phyloP scores from a whole-genome alignment of 35 echinoderm and acorn worm species.

The Amphiura filiformis region DNA sequence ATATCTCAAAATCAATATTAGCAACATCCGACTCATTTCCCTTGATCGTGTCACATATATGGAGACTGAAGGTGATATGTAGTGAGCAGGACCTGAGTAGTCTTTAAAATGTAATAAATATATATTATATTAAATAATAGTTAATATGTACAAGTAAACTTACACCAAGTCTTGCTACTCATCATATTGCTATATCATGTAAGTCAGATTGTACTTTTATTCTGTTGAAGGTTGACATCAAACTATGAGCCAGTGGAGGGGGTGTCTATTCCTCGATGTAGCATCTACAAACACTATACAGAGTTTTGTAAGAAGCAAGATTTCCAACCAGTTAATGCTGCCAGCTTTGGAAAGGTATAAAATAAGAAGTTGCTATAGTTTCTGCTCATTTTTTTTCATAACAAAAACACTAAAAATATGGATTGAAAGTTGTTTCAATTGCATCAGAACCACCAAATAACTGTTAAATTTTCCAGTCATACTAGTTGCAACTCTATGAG shows the following conservation, averaged over 20 bases:
- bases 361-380: no score
- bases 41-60: no score
- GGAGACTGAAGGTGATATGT: not conserved
- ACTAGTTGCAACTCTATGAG: no score
- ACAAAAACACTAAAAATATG: no score
- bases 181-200: not conserved
- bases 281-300: conserved; percentile 74
- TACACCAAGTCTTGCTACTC: not conserved
- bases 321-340: conserved; percentile 64
- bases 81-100: not conserved
- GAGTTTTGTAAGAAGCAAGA: conserved; percentile 49
- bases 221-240: conserved; percentile 44
- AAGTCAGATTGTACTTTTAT: not conserved
- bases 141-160: not conserved
- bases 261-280: conserved; percentile 66
- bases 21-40: no score
- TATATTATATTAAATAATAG: not conserved
- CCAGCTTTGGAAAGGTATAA: conserved; percentile 87
- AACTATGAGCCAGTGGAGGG: conserved; percentile 74
- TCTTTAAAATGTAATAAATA: not conserved
- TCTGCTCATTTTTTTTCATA: no score
- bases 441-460: no score
- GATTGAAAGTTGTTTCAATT: no score
- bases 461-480: no score
- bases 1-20: no score